phyloP scores from a whole-genome alignment of 2,797 vertebrate genomes.

The Dromococcyx pavoninus region DNA sequence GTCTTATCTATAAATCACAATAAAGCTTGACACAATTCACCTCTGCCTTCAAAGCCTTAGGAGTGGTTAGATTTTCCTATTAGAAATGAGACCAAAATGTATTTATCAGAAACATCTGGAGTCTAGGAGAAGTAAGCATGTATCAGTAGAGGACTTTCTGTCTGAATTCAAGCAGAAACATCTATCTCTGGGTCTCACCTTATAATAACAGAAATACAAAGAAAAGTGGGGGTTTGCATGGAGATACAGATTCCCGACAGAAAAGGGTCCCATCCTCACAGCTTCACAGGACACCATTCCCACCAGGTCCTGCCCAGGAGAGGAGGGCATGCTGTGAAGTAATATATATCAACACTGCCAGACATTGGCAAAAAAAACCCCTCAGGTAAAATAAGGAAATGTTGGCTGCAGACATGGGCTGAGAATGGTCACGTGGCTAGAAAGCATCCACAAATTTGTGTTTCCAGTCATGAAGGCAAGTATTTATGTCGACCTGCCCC shows the following conservation, averaged over 20 bases:
- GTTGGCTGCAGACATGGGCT: neutral
- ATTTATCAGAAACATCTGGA: slow-evolving; percentile 9
- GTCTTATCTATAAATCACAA: slow-evolving; percentile 33
- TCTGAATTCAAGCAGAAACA: neutral
- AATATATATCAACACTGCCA: neutral
- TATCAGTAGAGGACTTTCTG: neutral
- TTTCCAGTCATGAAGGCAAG: neutral
- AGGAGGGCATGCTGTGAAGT: neutral
- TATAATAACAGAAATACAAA: neutral
- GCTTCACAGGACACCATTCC: neutral
- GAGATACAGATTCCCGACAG: rapidly evolving
- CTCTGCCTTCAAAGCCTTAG: neutral
- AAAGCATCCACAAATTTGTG: neutral
- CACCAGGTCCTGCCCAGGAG: neutral
- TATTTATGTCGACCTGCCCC: rapidly evolving
- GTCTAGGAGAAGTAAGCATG: neutral
- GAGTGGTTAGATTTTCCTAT: neutral
- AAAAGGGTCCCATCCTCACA: neutral
- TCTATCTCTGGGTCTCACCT: neutral
- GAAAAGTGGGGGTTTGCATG: neutral
- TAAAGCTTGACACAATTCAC: slow-evolving; percentile 30
- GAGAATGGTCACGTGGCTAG: rapidly evolving
- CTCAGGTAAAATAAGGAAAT: neutral
- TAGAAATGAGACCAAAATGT: slow-evolving; percentile 10
- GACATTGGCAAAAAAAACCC: rapidly evolving